phyloP scores from a whole-genome alignment of 1,140 invertebrate genomes.

The Coelopa frigida region DNA sequence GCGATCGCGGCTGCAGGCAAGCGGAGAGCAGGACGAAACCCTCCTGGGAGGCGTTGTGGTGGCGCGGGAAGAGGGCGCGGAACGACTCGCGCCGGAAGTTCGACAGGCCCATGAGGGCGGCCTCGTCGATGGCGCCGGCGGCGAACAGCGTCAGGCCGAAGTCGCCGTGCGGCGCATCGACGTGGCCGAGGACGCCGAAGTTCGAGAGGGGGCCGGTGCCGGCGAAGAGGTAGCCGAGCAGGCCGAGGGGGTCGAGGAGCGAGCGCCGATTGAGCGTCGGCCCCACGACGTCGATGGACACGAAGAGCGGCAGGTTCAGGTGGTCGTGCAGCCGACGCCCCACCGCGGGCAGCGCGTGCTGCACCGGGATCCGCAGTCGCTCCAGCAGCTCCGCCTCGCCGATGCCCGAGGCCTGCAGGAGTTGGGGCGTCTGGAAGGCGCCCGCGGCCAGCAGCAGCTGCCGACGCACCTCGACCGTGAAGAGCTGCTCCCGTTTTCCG shows the following conservation, averaged over 20 bases:
- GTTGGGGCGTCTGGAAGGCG: constrained; percentile 60
- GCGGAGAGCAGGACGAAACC: constrained; percentile 60
- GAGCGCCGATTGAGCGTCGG: constrained; percentile 53
- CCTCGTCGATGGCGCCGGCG: constrained; percentile 59
- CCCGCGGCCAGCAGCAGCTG: constrained; percentile 67
- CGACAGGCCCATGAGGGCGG: constrained; percentile 54
- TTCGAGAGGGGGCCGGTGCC: constrained; percentile 52
- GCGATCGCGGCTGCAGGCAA: constrained; percentile 60
- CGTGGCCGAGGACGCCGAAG: constrained; percentile 54
- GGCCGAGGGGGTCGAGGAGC: constrained; percentile 49
- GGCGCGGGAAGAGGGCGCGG: constrained; percentile 56
- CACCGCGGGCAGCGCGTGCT: constrained; percentile 50
- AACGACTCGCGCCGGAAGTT: constrained; percentile 59
- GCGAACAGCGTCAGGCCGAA: constrained; percentile 58
- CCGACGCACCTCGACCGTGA: constrained; percentile 50
- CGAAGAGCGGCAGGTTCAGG: constrained; percentile 60
- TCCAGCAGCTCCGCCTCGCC: constrained; percentile 49
- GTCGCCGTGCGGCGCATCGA: constrained; percentile 42
- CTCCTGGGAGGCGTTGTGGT: constrained; percentile 54
- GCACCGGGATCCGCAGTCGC: constrained; percentile 48
- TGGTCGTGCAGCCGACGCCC: constrained; percentile 66
- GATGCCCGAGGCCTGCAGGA: constrained; percentile 65
- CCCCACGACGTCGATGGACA: constrained; percentile 55
- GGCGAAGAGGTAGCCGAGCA: constrained; percentile 55
- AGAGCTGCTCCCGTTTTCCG: constrained; percentile 28